These are phyloP conservation scores for Cyprinodon brontotheroides DNA, from an alignment of 2,113 vertebrate genomes.

Conservation along the genomic window DNA sequence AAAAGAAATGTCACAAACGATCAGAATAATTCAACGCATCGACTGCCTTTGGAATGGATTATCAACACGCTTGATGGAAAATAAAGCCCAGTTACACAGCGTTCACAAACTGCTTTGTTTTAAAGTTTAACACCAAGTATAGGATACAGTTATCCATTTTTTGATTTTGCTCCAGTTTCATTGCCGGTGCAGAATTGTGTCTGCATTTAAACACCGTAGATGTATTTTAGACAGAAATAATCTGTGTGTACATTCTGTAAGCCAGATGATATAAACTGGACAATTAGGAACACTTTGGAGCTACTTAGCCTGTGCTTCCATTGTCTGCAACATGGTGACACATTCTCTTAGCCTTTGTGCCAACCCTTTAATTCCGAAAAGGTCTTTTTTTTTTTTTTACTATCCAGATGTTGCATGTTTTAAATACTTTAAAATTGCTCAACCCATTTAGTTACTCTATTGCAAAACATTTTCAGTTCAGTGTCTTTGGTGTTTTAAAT, in stretches of 20 bases:
- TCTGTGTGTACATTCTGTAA: background rate
- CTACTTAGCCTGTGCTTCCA: background rate
- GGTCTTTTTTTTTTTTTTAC: background rate
- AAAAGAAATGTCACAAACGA: conserved; percentile 12
- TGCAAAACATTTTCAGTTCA: background rate
- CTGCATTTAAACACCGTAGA: background rate
- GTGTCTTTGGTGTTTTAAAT: background rate
- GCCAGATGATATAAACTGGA: background rate
- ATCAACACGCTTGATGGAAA: background rate
- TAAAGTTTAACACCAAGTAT: background rate
- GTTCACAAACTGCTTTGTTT: background rate
- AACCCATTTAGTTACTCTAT: background rate
- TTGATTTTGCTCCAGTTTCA: background rate
- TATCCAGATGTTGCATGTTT: background rate
- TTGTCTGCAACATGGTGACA: background rate
- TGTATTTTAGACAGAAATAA: no score
- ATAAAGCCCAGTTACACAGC: background rate
- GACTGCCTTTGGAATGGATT: background rate
- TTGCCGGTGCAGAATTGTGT: background rate
- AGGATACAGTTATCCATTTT: background rate
- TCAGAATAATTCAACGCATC: background rate
- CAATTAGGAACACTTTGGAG: conserved; percentile 1
- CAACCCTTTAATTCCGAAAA: background rate
- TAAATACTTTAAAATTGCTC: background rate
- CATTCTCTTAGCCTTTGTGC: background rate